A percentile compares a stretch with the other conserved stretches of the same genome.
Conservation (phyloP, 2,113 vertebrate species). For the Sceloporus undulatus region DNA sequence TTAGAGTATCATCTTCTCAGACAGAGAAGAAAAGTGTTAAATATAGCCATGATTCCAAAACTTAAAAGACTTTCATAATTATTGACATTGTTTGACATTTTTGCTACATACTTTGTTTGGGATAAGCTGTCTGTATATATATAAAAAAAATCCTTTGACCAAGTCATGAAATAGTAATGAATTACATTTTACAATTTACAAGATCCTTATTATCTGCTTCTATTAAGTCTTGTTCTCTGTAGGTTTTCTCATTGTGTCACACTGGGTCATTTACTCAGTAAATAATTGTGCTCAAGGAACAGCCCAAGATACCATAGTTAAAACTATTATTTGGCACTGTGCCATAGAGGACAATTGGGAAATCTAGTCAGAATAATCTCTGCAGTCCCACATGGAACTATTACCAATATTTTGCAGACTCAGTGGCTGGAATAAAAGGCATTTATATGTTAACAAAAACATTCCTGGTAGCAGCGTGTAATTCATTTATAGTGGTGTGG, state of each 20-base stretch:
- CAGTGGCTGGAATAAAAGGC: neutral
- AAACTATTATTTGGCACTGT: constrained; percentile 58
- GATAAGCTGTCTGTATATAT: constrained; percentile 67
- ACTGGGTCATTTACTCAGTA: constrained; percentile 24
- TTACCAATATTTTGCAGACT: neutral
- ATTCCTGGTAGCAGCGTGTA: neutral
- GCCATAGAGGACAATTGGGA: constrained; percentile 51
- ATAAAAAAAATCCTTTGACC: constrained; percentile 54
- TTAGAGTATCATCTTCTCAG: too few relatives aligned
- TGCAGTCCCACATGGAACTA: neutral
- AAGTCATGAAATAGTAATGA: constrained; percentile 46
- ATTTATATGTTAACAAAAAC: neutral
- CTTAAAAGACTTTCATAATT: constrained; percentile 56
- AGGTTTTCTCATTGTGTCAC: constrained; percentile 43
- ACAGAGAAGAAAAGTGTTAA: constrained; percentile 39
- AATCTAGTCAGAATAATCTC: neutral
- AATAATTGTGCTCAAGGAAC: constrained; percentile 44
- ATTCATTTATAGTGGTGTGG: neutral
- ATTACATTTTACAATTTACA: constrained; percentile 61
- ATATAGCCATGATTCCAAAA: constrained; percentile 52
- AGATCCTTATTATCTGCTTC: constrained; percentile 36
- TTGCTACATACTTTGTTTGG: constrained; percentile 55
- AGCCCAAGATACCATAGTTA: constrained; percentile 42
- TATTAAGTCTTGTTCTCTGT: constrained; percentile 24
- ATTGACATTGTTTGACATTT: constrained; percentile 55